phyloP scores from a whole-genome alignment of 2,113 vertebrate genomes.

The Cyprinodon variegatus region DNA sequence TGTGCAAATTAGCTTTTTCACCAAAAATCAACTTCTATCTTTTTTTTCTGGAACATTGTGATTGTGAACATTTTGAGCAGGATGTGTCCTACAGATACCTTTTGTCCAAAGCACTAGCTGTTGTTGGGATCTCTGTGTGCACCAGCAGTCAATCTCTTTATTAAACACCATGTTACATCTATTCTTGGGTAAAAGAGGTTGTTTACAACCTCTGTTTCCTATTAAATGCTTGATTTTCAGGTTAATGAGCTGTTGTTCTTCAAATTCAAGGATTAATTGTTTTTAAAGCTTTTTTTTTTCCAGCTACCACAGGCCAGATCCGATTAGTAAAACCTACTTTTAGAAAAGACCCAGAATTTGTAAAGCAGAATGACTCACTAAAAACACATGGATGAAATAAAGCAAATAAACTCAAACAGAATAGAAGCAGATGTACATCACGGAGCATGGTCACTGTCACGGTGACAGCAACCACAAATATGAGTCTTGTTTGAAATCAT shows the following conservation, averaged over 20 bases:
- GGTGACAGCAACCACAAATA: slow-evolving; percentile 46
- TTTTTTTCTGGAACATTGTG: too few species aligned
- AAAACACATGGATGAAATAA: neutral
- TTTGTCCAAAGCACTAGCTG: too few species aligned
- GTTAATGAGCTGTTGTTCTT: neutral
- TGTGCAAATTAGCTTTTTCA: too few species aligned
- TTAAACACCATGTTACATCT: neutral
- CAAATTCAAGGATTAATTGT: too few species aligned
- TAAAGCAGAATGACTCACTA: slow-evolving; percentile 1
- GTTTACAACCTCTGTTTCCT: neutral
- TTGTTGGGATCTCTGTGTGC: neutral
- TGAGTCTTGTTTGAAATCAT: slow-evolving; percentile 53
- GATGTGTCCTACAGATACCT: too few species aligned
- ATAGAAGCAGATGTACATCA: slow-evolving; percentile 4
- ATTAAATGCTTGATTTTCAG: neutral
- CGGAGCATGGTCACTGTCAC: slow-evolving; percentile 35
- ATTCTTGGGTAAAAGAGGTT: neutral
- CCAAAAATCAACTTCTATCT: too few species aligned
- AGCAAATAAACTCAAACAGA: slow-evolving; percentile 29
- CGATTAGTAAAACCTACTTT: slow-evolving; percentile 5
- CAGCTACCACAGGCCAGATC: neutral
- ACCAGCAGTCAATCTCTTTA: neutral
- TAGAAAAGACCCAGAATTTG: neutral
- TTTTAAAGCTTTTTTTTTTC: neutral
- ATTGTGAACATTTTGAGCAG: too few species aligned